Percentiles rank a stretch among this genome's conserved stretches.
Evolutionary conservation across 1,140 invertebrate genomes (phyloP).

Genomic region (Theocolax elegans): DNA sequence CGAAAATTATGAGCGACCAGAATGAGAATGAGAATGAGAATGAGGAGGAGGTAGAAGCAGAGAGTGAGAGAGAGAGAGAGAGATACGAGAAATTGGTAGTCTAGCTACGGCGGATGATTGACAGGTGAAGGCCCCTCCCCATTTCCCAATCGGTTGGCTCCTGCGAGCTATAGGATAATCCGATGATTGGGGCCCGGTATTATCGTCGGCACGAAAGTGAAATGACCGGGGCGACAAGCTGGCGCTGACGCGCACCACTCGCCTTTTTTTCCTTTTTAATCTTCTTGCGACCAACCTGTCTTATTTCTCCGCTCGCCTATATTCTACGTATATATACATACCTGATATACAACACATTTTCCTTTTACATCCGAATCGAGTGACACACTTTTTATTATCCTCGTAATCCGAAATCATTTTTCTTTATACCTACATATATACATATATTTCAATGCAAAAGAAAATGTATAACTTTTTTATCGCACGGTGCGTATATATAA

Average conservation of each 20-base stretch:
- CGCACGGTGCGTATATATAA: no score
- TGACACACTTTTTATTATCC: no score
- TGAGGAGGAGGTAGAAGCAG: neutral
- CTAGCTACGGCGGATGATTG: slow-evolving; percentile 65
- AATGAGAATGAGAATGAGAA: neutral
- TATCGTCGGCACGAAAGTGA: neutral
- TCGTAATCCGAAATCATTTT: no score
- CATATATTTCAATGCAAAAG: no score
- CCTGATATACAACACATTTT: no score
- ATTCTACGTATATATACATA: no score
- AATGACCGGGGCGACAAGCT: neutral
- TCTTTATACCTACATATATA: no score
- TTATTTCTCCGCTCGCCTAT: no score
- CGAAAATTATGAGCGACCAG: slow-evolving; percentile 62
- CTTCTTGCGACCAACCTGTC: no score
- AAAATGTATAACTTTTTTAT: no score
- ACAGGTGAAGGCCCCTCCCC: slow-evolving; percentile 52
- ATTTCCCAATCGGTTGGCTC: slow-evolving; percentile 12
- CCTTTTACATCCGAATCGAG: no score
- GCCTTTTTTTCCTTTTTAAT: neutral
- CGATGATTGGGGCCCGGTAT: slow-evolving; percentile 30
- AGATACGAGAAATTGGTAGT: slow-evolving; percentile 64
- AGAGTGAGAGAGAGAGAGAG: neutral
- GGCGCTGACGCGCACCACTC: neutral
- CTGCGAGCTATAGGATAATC: slow-evolving; percentile 18